Base-by-base conservation (phyloP, 2,113 vertebrate genomes). In the Rallus limicola region DNA sequence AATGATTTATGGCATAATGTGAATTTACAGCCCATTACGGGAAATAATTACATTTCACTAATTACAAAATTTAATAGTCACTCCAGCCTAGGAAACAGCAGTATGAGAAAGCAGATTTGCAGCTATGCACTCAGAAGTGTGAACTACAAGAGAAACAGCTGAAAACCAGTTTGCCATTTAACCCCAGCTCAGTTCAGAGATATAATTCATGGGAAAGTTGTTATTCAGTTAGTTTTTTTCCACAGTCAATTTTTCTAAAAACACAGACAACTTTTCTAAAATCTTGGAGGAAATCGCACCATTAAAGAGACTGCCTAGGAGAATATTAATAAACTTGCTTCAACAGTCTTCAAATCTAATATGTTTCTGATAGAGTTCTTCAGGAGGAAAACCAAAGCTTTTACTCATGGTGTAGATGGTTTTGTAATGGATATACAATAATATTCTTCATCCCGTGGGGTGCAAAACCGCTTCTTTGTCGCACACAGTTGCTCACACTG, bases 1-100 rank as follows among this genome's bases (percentile, higher is more conserved):
- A 95, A 95, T 93, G 94, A 97, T 96, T 96, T 96, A 97, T 91
- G 59, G 55, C 67, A 91, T 90, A 77, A 88, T 86, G 82, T 74
- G 92, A 93, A 94, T 93, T 95, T 96, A 90, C 79, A 92, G 71
- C 68, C 87, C 90, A 90, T 88, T 96, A 94, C 1, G 0, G 85
- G 50, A 94, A 97, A 94, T 96, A 96, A 96, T 96, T 94, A 81
- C 87, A 78, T 86, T 93, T 82, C 52, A 74, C 95, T 95, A 96
- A 96, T 97, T 94, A 68, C 52, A 85, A 90, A 96, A 95, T 63
- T 63, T 96, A 95, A 94, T 95, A 95, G 64, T 90, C 55, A 63
- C 63, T 95, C 59, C 71, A 85, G 79, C 64, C 63, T 88, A 56
- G 94, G 68, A 91, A 94, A 52, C 40, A 67, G 84, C 71, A 83